A percentile compares a stretch with the other conserved stretches of the same genome.
Conservation (phyloP, 2,888 invertebrate genomes). For the Eristalinus aeneus region DNA sequence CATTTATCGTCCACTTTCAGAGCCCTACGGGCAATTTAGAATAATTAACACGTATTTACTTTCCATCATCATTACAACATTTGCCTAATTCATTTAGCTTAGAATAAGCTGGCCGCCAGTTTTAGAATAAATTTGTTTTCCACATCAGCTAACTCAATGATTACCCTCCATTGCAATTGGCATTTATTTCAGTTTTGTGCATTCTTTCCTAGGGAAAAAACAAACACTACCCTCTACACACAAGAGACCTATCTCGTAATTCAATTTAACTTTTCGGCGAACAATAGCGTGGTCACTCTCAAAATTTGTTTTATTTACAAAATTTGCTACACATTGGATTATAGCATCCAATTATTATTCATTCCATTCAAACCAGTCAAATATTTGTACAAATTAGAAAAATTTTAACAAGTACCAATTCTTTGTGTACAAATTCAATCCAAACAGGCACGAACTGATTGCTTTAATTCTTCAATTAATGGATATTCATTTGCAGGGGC, state of each 20-base stretch:
- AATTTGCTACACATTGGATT: background rate
- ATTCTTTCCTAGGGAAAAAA: no score
- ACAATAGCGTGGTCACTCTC: background rate
- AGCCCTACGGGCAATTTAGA: no score
- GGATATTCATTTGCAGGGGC: background rate
- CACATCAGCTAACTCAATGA: background rate
- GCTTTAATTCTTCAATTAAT: conserved; percentile 21
- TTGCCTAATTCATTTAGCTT: no score
- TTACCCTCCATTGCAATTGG: background rate
- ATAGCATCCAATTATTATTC: conserved; percentile 10
- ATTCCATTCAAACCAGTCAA: background rate
- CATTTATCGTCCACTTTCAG: no score
- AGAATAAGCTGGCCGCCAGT: background rate
- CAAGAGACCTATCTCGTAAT: background rate
- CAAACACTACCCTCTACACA: no score
- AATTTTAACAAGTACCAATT: background rate
- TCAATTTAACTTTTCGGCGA: background rate
- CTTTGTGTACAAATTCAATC: background rate
- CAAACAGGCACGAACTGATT: background rate
- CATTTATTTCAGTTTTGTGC: background rate
- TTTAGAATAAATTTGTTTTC: background rate
- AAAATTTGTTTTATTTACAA: background rate
- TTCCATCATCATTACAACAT: no score
- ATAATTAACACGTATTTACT: no score
- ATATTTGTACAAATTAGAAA: background rate